A percentile compares a stretch with the other conserved stretches of the same genome.
Evolutionary conservation across 2,888 invertebrate genomes (phyloP).

Genomic region (Hedychridium roseum): DNA sequence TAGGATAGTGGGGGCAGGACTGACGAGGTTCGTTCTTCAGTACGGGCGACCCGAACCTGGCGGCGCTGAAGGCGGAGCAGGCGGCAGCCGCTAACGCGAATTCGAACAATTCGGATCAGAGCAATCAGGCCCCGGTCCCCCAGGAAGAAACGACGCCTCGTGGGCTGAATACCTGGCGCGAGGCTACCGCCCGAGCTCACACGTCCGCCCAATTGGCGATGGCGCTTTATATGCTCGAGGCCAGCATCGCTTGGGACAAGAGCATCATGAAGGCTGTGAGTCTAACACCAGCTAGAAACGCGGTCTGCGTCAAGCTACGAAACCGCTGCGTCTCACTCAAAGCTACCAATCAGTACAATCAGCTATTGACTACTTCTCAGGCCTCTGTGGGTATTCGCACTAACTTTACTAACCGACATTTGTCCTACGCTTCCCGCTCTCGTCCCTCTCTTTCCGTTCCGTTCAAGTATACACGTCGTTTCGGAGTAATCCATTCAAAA

Average conservation of each 20-base stretch:
- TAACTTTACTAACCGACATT: conserved; percentile 58
- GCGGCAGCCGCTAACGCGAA: conserved; percentile 58
- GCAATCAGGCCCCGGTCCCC: conserved; percentile 54
- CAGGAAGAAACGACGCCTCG: conserved; percentile 73
- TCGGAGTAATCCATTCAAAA: conserved; percentile 4
- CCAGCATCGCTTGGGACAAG: conserved; percentile 97
- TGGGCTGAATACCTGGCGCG: conserved; percentile 88
- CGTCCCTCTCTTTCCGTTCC: conserved; percentile 20
- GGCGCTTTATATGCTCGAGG: conserved; percentile 88
- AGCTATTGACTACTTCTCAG: conserved; percentile 62
- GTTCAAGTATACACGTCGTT: conserved; percentile 32
- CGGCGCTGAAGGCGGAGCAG: conserved; percentile 66
- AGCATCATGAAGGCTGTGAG: conserved; percentile 99
- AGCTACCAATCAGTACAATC: conserved; percentile 61
- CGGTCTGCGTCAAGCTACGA: conserved; percentile 61
- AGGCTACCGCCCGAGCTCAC: conserved; percentile 82
- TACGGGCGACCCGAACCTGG: conserved; percentile 72
- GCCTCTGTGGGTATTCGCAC: conserved; percentile 63
- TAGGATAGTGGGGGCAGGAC: background rate
- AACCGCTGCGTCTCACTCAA: conserved; percentile 63
- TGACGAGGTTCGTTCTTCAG: conserved; percentile 41
- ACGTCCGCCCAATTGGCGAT: conserved; percentile 92
- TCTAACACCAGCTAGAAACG: conserved; percentile 64
- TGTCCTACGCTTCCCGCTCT: conserved; percentile 35
- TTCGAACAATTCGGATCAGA: conserved; percentile 57